phyloP scores from a whole-genome alignment of 2,113 vertebrate genomes.

The Antechinus flavipes region DNA sequence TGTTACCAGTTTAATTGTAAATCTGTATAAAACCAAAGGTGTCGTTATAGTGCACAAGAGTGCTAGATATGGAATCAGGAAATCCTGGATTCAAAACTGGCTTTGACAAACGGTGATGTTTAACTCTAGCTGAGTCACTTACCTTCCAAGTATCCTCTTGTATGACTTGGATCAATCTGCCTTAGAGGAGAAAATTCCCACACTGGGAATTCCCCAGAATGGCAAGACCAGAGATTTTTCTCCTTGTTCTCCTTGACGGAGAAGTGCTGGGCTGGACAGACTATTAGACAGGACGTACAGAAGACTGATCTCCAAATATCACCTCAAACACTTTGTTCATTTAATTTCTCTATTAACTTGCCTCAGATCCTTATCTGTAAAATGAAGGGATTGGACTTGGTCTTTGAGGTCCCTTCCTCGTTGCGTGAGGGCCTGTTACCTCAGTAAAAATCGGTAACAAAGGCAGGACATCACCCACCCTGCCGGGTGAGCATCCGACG shows the following conservation, averaged over 20 bases:
- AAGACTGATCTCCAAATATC: too few species aligned
- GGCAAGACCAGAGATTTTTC: neutral
- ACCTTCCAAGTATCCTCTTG: neutral
- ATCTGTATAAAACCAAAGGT: neutral
- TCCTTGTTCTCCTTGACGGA: neutral
- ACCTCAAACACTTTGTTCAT: too few species aligned
- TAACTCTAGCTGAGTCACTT: neutral
- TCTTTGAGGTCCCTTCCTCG: neutral
- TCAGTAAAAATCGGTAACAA: neutral
- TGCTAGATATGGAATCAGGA: neutral
- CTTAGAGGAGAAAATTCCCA: too few species aligned
- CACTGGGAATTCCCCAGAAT: neutral
- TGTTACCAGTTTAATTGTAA: too few species aligned
- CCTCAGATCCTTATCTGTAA: neutral
- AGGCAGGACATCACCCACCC: neutral
- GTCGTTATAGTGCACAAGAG: neutral
- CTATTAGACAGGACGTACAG: too few species aligned
- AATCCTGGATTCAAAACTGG: neutral
- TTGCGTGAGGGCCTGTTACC: too few species aligned
- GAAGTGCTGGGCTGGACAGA: too few species aligned
- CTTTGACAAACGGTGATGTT: neutral
- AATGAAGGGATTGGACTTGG: neutral
- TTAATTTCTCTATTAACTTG: too few species aligned
- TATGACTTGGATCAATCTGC: neutral
- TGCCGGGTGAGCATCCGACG: neutral